Conservation (phyloP, 2,797 vertebrate species). For the Ceyx erithaca region DNA sequence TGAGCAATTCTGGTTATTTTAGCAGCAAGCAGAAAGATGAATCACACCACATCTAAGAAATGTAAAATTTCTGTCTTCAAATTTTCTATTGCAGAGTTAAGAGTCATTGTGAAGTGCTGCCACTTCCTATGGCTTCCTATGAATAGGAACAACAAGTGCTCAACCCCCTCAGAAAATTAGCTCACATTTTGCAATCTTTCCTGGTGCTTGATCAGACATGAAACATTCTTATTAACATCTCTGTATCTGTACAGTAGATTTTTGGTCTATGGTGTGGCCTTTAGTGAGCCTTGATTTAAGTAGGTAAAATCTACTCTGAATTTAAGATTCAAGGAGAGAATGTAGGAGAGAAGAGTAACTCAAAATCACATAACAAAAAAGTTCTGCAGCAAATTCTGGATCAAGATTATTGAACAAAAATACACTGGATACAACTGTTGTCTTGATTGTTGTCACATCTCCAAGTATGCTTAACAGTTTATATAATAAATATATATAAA, state of each 20-base stretch:
- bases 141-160: background rate
- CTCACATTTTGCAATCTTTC: background rate
- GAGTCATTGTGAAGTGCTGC: too few relatives aligned
- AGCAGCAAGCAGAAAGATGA: too few relatives aligned
- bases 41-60: too few relatives aligned
- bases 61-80: too few relatives aligned
- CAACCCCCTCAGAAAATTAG: background rate
- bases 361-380: background rate
- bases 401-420: background rate
- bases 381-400: background rate
- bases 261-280: background rate
- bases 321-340: background rate
- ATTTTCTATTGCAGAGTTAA: too few relatives aligned
- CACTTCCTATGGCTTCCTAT: background rate
- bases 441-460: too few relatives aligned
- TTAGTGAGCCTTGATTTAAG: background rate
- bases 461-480: background rate
- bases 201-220: background rate
- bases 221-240: background rate
- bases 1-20: too few relatives aligned
- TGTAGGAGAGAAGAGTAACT: background rate
- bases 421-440: background rate
- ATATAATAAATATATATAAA: background rate
- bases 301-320: background rate
- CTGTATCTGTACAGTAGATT: background rate